A percentile compares a stretch with the other conserved stretches of the same genome.
Conservation (phyloP, 2,113 vertebrate genomes). For the Heterotis niloticus region DNA sequence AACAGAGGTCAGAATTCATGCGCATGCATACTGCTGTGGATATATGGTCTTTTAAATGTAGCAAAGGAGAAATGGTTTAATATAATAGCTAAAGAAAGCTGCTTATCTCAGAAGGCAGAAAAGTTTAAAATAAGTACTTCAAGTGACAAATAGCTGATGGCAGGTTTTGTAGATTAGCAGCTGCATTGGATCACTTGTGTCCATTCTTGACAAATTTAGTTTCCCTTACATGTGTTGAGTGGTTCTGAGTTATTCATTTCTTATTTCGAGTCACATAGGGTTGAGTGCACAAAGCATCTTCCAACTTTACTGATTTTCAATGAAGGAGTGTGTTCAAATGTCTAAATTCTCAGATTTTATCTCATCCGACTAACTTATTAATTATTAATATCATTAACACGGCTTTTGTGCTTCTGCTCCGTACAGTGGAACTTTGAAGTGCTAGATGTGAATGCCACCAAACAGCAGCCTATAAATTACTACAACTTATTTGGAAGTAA, state of each 20-base stretch:
- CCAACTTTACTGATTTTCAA: background rate
- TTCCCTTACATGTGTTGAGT: background rate
- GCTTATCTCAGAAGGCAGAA: background rate
- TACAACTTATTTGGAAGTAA: background rate
- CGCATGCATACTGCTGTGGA: too few relatives aligned
- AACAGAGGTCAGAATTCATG: too few relatives aligned
- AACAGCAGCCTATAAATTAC: background rate
- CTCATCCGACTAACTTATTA: background rate
- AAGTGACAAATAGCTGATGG: background rate
- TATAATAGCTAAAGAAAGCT: background rate
- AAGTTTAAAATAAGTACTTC: background rate
- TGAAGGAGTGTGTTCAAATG: background rate
- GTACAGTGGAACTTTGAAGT: background rate
- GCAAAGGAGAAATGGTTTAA: background rate
- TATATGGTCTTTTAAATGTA: too few relatives aligned
- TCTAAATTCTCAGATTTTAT: background rate
- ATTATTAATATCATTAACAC: too few relatives aligned
- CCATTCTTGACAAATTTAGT: background rate
- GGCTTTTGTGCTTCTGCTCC: background rate
- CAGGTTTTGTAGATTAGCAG: background rate
- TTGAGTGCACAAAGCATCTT: background rate
- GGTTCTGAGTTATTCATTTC: background rate
- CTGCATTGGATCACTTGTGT: background rate
- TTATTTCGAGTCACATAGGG: background rate
- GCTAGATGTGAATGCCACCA: background rate